phyloP scores from a whole-genome alignment of 2,113 vertebrate genomes.

The Megalops atlanticus region DNA sequence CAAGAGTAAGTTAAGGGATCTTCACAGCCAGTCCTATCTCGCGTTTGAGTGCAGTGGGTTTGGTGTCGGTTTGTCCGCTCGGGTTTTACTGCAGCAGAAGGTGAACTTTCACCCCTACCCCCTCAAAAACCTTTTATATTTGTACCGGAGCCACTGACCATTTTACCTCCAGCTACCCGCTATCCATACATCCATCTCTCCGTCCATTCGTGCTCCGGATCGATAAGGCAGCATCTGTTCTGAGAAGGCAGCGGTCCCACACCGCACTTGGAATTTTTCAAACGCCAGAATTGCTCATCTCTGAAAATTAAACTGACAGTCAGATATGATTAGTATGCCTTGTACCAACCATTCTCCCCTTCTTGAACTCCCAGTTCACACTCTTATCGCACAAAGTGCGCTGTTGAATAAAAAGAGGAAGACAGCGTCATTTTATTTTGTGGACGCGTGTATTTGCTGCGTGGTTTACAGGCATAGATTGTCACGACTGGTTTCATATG shows the following conservation, averaged over 20 bases:
- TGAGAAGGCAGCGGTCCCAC: constrained; percentile 70
- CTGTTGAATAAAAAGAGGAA: background rate
- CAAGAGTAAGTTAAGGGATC: background rate
- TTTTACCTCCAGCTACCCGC: constrained; percentile 68
- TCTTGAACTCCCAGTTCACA: constrained; percentile 17
- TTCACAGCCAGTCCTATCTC: background rate
- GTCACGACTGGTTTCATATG: background rate
- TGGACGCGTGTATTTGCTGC: background rate
- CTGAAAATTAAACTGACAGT: constrained; percentile 74
- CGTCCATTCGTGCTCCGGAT: constrained; percentile 62
- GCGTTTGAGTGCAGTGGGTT: constrained; percentile 23
- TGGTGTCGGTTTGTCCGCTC: constrained; percentile 51
- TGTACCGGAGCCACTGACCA: constrained; percentile 63
- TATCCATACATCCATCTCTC: constrained; percentile 50
- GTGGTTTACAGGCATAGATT: background rate
- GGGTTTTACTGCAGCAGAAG: constrained; percentile 61
- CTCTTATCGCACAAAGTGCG: background rate
- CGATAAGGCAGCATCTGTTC: constrained; percentile 77
- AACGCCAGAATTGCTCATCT: constrained; percentile 71
- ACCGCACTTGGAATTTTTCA: constrained; percentile 61
- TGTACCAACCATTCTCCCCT: constrained; percentile 41
- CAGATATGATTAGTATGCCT: constrained; percentile 68
- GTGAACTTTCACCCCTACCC: constrained; percentile 73
- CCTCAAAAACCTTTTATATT: constrained; percentile 53
- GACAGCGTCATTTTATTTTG: background rate